Conservation (phyloP, 1,140 invertebrate species). For the Lutraria rhynchaena region DNA sequence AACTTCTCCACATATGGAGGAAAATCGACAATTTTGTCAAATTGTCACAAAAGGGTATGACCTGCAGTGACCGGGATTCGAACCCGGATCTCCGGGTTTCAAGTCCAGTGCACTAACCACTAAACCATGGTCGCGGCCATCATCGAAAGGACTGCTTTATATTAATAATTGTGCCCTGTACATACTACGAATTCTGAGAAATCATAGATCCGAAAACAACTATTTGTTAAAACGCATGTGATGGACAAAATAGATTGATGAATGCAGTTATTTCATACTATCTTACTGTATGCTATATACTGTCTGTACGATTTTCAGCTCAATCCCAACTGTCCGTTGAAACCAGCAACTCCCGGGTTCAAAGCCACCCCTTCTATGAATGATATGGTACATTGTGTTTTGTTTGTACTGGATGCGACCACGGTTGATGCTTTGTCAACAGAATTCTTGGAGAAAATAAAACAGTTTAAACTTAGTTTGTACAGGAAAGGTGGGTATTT, state of each 20-base stretch:
- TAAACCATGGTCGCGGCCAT: no score
- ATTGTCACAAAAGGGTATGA: no score
- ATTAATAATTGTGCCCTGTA: background rate
- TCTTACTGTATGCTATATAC: no score
- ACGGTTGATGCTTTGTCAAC: constrained; percentile 12
- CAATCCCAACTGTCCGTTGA: background rate
- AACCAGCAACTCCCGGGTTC: constrained; percentile 14
- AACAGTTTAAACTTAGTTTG: constrained; percentile 13
- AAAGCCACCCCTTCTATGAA: background rate
- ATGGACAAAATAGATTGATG: background rate
- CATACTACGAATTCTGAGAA: background rate
- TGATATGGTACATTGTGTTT: constrained; percentile 24
- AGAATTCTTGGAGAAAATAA: constrained; percentile 30
- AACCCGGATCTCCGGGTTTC: no score
- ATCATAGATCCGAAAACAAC: background rate
- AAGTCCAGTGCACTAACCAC: no score
- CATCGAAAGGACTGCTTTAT: background rate
- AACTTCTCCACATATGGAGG: no score
- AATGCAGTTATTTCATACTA: no score
- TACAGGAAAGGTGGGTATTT: constrained; percentile 35
- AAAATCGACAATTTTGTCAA: no score
- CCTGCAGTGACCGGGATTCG: no score
- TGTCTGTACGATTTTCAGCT: constrained; percentile 25
- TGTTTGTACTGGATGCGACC: constrained; percentile 3
- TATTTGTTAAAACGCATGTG: background rate